phyloP scores from a whole-genome alignment of 2,888 invertebrate species.

The Sabatieria punctata region DNA sequence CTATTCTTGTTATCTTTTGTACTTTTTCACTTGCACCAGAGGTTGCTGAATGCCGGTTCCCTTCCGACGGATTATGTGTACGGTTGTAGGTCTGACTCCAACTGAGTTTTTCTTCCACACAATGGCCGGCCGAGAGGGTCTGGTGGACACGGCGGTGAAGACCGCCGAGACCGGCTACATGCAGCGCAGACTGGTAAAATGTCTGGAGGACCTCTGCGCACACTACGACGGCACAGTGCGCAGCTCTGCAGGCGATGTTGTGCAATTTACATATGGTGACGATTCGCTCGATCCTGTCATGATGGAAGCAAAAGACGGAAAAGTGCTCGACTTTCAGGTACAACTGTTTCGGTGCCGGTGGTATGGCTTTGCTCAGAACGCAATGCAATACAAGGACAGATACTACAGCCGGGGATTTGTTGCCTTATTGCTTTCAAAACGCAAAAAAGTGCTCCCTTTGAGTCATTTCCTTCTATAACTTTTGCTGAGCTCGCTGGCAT shows the following conservation, averaged over 20 bases:
- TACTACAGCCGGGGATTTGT: too few species aligned
- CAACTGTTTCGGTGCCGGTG: too few species aligned
- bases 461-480: too few species aligned
- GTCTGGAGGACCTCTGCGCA: conserved; percentile 81
- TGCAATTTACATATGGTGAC: conserved; percentile 82
- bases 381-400: too few species aligned
- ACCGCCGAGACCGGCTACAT: conserved; percentile 98
- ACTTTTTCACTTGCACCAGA: too few species aligned
- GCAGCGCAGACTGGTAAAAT: conserved; percentile 88
- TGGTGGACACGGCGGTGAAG: conserved; percentile 98
- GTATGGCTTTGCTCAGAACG: too few species aligned
- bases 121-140: conserved; percentile 80
- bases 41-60: too few species aligned
- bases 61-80: too few species aligned
- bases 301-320: conserved; percentile 79
- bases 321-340: conserved; percentile 3
- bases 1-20: too few species aligned
- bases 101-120: conserved; percentile 99
- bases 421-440: neutral
- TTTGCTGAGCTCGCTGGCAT: too few species aligned
- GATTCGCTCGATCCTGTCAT: conserved; percentile 84
- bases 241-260: conserved; percentile 60
- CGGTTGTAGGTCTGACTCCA: too few species aligned
- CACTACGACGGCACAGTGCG: conserved; percentile 67
- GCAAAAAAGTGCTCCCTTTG: too few species aligned